Conservation (phyloP, 1,140 invertebrate species). For the Orchesella cincta region DNA sequence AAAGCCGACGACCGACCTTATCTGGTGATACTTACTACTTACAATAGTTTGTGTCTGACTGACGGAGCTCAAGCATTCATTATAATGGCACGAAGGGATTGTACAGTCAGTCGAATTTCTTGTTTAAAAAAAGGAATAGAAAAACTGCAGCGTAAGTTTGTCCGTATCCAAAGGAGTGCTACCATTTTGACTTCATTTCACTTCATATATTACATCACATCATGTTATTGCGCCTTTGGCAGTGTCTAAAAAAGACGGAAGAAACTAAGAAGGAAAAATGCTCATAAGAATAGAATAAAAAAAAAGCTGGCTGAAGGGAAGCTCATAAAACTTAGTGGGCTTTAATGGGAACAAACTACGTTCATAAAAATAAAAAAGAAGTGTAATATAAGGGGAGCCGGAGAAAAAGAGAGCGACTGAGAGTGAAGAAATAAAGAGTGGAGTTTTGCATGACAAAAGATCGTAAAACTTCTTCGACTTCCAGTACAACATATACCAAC, state of each 20-base stretch:
- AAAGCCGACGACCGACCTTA: not conserved
- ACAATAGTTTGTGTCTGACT: too few relatives aligned
- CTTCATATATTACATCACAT: not conserved
- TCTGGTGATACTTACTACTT: too few relatives aligned
- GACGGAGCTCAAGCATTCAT: too few relatives aligned
- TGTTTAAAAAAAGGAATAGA: not conserved
- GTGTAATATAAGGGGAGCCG: not conserved
- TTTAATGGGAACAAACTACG: not conserved
- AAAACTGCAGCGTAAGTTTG: not conserved
- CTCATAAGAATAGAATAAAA: constrained; percentile 8
- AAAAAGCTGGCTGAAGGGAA: not conserved
- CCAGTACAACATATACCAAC: not conserved
- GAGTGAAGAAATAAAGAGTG: constrained; percentile 16
- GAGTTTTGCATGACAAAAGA: constrained; percentile 18
- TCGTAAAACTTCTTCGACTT: not conserved
- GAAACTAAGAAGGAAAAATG: not conserved
- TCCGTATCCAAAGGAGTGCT: not conserved
- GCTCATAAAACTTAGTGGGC: constrained; percentile 27
- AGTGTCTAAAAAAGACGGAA: not conserved
- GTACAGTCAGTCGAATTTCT: not conserved
- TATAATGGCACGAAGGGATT: too few relatives aligned
- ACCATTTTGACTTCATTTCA: not conserved
- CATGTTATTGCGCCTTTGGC: not conserved
- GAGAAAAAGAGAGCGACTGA: constrained; percentile 15
- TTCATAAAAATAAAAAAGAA: constrained; percentile 18